Evolutionary conservation across 2,113 vertebrate species (phyloP), one percentile per base, ranked within the genome.

Genomic region (Phalacrocorax pelagicus): DNA sequence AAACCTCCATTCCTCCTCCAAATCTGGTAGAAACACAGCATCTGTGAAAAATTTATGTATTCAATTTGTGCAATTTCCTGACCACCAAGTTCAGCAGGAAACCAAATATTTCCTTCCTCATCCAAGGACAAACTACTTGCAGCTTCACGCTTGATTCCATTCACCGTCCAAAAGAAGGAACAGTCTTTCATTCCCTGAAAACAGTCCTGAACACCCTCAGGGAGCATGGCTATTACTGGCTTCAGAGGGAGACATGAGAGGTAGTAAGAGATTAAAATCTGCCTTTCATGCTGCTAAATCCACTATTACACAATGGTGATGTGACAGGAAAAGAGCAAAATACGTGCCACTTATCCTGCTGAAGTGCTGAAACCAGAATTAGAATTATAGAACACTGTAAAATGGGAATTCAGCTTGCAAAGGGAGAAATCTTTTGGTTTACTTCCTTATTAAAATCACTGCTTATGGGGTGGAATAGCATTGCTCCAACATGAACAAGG

Each of bases 281-380:
- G 91, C 70, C 58, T 73, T 92, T 97, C 91, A 95, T 86, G 73
- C 89, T 80, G 66, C 73, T 96, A 96, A 95, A 94, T 91, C 88
- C 84, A 80, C 81, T 51, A 46, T 73, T 92, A 47, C n/a, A 22
- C 36, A 82, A 15, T 14, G 51, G 84, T 85, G 85, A 69, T 92
- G 86, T 80, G 92, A 91, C 86, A 96, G 87, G 89, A 96, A 57
- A 92, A 89, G 83, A 91, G 86, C 81, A 89, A 95, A 94, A 92
- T 81, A 91, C 88, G 77, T 81, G 49, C 44, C 72, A 72, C 88
- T 88, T 89, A 91, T 87, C 78, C 90, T 70, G 46, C 71, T 92
- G 74, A 95, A 90, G 90, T 54, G 51, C 71, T 94, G 92, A 95
- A 80, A 88, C 80, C 51, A 57, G 86, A 84, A 97, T 95, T 95